Evolutionary conservation across 2,113 vertebrate genomes (phyloP).

Genomic region (Hippocampus guttulatus): DNA sequence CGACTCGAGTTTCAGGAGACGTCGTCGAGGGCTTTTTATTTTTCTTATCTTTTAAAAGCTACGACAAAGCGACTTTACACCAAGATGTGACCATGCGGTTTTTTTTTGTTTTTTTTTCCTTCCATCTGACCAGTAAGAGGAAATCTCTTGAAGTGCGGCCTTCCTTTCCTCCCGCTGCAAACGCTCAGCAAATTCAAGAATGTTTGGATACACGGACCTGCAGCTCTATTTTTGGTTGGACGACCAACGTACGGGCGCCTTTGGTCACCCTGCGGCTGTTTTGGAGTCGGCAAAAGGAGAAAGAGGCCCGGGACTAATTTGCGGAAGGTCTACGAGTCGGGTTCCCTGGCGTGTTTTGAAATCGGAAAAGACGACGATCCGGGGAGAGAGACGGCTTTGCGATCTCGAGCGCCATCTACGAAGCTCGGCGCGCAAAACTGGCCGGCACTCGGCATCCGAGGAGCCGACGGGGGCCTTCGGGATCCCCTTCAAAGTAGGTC

Average conservation of each 20-base stretch:
- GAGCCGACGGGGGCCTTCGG: constrained; percentile 40
- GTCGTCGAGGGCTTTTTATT: not conserved
- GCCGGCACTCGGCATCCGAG: constrained; percentile 21
- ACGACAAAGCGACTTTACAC: not conserved
- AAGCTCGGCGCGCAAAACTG: constrained; percentile 17
- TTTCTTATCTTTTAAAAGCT: not conserved
- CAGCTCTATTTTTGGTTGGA: constrained; percentile 3
- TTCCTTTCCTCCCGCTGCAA: not conserved
- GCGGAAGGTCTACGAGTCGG: constrained; percentile 12
- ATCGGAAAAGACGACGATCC: constrained; percentile 16
- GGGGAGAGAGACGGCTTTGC: not conserved
- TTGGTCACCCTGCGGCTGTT: constrained; percentile 31
- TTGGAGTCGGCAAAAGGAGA: constrained; percentile 22
- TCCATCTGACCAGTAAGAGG: not conserved
- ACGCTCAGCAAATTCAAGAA: not conserved
- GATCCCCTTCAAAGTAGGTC: constrained; percentile 67
- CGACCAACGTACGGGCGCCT: constrained; percentile 13
- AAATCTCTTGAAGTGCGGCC: not conserved
- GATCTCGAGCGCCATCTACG: constrained; percentile 4
- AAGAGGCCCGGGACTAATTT: constrained; percentile 34
- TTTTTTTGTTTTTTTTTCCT: not conserved
- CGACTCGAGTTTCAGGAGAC: not conserved
- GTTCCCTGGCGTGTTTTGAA: constrained; percentile 26
- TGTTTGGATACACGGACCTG: constrained; percentile 17
- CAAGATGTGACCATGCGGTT: not conserved